phyloP scores from a whole-genome alignment of 1,140 invertebrate genomes.

The Potamilus streckersoni region DNA sequence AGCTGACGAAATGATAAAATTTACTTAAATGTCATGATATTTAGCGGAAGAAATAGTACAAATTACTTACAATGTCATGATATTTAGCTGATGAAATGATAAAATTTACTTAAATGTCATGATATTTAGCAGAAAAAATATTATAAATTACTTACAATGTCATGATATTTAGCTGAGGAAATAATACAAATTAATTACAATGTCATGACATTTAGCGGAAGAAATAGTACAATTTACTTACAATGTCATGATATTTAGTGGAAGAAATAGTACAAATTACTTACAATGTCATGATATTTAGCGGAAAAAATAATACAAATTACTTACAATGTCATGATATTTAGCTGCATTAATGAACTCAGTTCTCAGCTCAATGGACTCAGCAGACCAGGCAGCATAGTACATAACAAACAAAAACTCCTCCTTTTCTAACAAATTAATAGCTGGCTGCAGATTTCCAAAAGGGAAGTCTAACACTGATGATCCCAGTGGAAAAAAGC shows the following conservation, averaged over 20 bases:
- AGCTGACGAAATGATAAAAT: neutral
- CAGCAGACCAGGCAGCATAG: conserved; percentile 90
- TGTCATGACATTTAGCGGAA: conserved; percentile 72
- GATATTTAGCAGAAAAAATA: conserved; percentile 72
- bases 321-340: conserved; percentile 59
- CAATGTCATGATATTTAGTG: too few species aligned
- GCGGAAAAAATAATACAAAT: neutral
- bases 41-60: conserved; percentile 68
- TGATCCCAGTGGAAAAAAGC: conserved; percentile 49
- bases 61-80: too few species aligned
- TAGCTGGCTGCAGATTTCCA: conserved; percentile 47
- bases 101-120: conserved; percentile 10
- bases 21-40: conserved; percentile 59
- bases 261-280: too few species aligned
- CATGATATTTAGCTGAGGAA: too few species aligned
- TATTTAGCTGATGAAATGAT: too few species aligned
- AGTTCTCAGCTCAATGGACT: conserved; percentile 77
- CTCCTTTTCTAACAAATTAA: conserved; percentile 45
- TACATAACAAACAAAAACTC: conserved; percentile 80
- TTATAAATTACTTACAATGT: too few species aligned
- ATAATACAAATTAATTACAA: conserved; percentile 1
- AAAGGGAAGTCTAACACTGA: conserved; percentile 47
- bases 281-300: too few species aligned
- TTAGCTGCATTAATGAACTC: conserved; percentile 81
- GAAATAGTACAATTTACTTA: too few species aligned